These are phyloP conservation scores for Drosophila grimshawi DNA, from an alignment of 1,140 invertebrate genomes.

Conservation along the genomic window DNA sequence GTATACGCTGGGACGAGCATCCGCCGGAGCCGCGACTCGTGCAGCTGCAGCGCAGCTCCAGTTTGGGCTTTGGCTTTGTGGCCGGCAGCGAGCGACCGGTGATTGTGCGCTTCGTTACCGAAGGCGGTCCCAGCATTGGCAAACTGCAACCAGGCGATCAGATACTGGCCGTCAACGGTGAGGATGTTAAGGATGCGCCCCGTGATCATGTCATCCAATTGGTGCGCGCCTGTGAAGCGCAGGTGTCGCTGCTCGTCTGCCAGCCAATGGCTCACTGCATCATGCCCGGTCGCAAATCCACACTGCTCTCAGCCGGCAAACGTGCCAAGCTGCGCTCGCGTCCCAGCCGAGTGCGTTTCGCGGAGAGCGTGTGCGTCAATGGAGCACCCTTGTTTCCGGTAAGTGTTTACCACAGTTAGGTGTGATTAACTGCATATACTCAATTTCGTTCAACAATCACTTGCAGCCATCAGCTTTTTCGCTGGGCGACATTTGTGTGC, in stretches of 20 bases:
- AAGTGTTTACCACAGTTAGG: conserved; percentile 67
- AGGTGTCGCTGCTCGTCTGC: conserved; percentile 91
- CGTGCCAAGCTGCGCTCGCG: conserved; percentile 91
- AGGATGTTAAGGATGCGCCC: conserved; percentile 93
- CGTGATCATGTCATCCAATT: conserved; percentile 95
- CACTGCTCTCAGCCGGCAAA: conserved; percentile 93
- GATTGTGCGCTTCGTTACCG: conserved; percentile 93
- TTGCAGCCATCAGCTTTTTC: conserved; percentile 91
- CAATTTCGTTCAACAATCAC: not conserved
- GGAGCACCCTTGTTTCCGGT: conserved; percentile 91
- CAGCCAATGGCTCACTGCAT: conserved; percentile 90
- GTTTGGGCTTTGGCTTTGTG: conserved; percentile 96
- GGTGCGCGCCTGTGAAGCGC: conserved; percentile 91
- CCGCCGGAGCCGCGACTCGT: conserved; percentile 91
- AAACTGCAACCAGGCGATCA: conserved; percentile 95
- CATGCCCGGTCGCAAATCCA: conserved; percentile 90
- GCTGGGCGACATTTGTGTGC: conserved; percentile 91
- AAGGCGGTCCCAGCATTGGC: conserved; percentile 94
- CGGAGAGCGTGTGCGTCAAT: conserved; percentile 94
- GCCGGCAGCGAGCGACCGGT: conserved; percentile 96
- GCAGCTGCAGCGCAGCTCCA: conserved; percentile 88
- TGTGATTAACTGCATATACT: not conserved
- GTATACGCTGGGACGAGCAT: conserved; percentile 87
- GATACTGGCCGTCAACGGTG: conserved; percentile 94
- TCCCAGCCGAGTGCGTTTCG: conserved; percentile 94